Percentiles rank a stretch among this genome's conserved stretches.
Conservation (phyloP, 1,140 invertebrate genomes). For the Palaemon carinicauda region DNA sequence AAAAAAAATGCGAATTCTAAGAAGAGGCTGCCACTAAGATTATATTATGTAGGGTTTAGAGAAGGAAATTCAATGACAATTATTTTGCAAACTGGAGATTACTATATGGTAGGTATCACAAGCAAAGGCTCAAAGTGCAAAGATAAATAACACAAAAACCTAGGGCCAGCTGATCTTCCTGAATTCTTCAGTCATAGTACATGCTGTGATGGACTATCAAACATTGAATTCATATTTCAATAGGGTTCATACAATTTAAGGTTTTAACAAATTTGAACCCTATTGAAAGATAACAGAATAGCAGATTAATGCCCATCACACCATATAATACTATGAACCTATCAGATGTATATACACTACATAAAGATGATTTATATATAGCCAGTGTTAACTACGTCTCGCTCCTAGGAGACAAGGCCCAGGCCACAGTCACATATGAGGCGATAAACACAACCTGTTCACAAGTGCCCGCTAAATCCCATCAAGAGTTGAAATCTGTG, state of each 20-base stretch:
- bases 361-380: conserved; percentile 51
- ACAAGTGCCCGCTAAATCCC: conserved; percentile 41
- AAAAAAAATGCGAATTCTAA: conserved; percentile 32
- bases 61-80: not conserved
- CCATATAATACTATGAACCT: conserved; percentile 34
- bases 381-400: conserved; percentile 46
- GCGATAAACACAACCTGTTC: conserved; percentile 42
- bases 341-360: conserved; percentile 53
- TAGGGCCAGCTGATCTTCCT: not conserved
- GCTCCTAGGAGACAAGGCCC: conserved; percentile 29
- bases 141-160: not conserved
- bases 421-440: conserved; percentile 52
- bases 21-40: conserved; percentile 15
- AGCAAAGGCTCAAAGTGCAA: not conserved
- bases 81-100: not conserved
- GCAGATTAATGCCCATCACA: conserved; percentile 4
- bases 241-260: not conserved
- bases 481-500: conserved; percentile 48
- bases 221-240: not conserved
- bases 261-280: conserved; percentile 26
- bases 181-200: conserved; percentile 19
- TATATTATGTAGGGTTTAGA: no score
- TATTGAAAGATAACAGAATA: conserved; percentile 23
- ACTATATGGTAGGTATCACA: no score
- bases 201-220: conserved; percentile 25